A percentile compares a stretch with the other conserved stretches of the same genome.
These are phyloP conservation scores for Xestia rhomboidea DNA, from an alignment of 2,888 invertebrate genomes.

Conservation along the genomic window DNA sequence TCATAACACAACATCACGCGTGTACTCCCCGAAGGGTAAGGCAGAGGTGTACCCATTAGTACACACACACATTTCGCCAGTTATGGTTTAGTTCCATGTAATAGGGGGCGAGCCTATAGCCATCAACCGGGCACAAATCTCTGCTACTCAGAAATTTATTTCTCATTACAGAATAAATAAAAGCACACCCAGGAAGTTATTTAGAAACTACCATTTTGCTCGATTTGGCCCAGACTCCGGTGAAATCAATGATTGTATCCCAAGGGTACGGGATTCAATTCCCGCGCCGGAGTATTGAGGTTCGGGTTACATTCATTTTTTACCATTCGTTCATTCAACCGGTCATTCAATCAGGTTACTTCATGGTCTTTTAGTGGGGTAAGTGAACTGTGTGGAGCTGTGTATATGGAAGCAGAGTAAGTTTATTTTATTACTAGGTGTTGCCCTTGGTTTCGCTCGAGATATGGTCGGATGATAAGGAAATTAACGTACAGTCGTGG, in stretches of 20 bases:
- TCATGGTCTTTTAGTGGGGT: conserved; percentile 33
- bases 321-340: conserved; percentile 49
- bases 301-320: conserved; percentile 44
- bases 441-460: not conserved
- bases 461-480: not conserved
- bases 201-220: conserved; percentile 35
- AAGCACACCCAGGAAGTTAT: conserved; percentile 23
- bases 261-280: conserved; percentile 59
- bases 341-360: conserved; percentile 37
- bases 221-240: conserved; percentile 12
- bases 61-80: no score
- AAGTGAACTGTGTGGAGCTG: not conserved
- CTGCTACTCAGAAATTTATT: not conserved
- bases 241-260: conserved; percentile 63
- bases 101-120: no score
- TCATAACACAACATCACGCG: no score
- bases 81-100: no score
- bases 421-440: not conserved
- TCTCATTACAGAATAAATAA: conserved; percentile 5
- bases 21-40: no score
- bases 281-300: conserved; percentile 52
- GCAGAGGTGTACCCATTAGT: no score
- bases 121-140: no score
- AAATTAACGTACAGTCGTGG: no score
- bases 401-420: not conserved